Percentiles rank a stretch among this genome's conserved stretches.
These are phyloP conservation scores for Tenebrosternarchus preto DNA, from an alignment of 2,113 vertebrate genomes.

Conservation along the genomic window DNA sequence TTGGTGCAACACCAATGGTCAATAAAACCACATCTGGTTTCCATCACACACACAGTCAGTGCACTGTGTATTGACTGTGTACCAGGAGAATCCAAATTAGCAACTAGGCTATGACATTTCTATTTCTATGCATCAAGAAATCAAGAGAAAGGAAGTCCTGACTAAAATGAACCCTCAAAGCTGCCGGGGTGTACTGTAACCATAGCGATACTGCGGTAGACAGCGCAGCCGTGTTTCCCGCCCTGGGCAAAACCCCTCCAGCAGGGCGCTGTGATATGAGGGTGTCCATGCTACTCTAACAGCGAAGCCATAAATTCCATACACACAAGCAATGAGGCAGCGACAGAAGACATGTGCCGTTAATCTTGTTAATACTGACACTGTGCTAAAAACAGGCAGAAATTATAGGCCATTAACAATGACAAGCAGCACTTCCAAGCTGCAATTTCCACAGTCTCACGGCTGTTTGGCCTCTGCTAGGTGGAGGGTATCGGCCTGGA, in stretches of 20 bases:
- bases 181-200: no score
- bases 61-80: neutral
- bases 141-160: no score
- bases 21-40: constrained; percentile 28
- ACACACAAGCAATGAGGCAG: constrained; percentile 34
- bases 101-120: neutral
- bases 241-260: neutral
- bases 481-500: constrained; percentile 7
- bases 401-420: constrained; percentile 60
- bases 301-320: constrained; percentile 51
- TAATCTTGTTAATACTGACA: constrained; percentile 58
- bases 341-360: constrained; percentile 40
- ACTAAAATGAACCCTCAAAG: no score
- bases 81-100: neutral
- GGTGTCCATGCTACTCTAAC: constrained; percentile 29
- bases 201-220: neutral
- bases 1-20: constrained; percentile 33
- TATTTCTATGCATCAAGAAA: neutral
- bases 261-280: neutral
- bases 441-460: constrained; percentile 33
- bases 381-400: constrained; percentile 47
- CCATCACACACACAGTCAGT: neutral
- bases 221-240: neutral
- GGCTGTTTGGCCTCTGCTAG: constrained; percentile 25
- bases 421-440: constrained; percentile 52